phyloP scores from a whole-genome alignment of 37 sponge, comb jelly and placozoan genomes.

The Cliona cf. orientalis region DNA sequence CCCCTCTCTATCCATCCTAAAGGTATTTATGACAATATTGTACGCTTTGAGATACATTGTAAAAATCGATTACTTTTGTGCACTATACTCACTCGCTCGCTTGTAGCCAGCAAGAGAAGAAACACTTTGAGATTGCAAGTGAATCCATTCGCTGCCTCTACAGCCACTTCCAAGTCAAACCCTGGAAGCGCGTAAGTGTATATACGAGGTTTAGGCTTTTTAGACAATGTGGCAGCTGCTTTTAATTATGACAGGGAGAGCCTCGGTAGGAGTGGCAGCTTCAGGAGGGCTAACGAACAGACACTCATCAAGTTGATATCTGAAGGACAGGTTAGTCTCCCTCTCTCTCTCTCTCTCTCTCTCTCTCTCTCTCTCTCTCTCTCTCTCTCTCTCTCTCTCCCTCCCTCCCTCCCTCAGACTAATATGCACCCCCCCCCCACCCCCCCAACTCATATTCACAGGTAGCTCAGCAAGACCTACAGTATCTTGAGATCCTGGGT shows the following conservation, averaged over 20 bases:
- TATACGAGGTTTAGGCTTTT: background rate
- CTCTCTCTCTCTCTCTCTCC: conserved; percentile 1
- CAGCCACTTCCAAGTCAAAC: conserved; percentile 51
- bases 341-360: background rate
- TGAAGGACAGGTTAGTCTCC: conserved; percentile 58
- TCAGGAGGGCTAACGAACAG: conserved; percentile 53
- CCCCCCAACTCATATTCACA: conserved; percentile 20
- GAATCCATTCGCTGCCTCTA: conserved; percentile 47
- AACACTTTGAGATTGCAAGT: conserved; percentile 56
- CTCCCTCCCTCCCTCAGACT: background rate
- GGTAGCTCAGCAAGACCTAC: conserved; percentile 72
- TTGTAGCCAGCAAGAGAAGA: conserved; percentile 48
- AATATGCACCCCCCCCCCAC: too few species aligned
- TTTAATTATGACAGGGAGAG: conserved; percentile 4
- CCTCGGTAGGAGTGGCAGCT: conserved; percentile 35
- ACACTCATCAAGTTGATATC: conserved; percentile 64
- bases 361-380: background rate
- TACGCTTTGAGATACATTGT: background rate
- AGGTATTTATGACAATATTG: conserved; percentile 65
- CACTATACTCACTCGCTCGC: background rate
- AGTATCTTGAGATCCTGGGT: conserved; percentile 87
- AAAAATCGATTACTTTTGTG: background rate
- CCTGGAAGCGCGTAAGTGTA: conserved; percentile 60
- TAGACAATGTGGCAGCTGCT: background rate
- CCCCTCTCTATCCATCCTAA: conserved; percentile 69